Evolutionary conservation across 2,113 vertebrate species (phyloP).

Genomic region (Dasypus novemcinctus): DNA sequence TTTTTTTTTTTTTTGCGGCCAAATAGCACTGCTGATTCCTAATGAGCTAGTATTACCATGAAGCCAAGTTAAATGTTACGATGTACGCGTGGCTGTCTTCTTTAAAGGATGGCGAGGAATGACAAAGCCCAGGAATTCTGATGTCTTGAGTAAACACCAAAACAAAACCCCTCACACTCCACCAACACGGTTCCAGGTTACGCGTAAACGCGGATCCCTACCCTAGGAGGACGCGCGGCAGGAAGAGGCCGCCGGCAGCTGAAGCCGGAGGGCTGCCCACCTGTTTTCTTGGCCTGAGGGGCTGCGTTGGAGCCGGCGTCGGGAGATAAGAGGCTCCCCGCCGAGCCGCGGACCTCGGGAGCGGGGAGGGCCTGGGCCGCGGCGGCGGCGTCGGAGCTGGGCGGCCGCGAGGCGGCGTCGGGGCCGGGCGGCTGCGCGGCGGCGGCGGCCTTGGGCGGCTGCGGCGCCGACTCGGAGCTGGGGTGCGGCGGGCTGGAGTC

Average conservation of each 20-base stretch:
- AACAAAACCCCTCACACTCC: background rate
- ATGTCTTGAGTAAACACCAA: background rate
- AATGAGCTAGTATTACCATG: too few species aligned
- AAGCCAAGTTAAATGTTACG: background rate
- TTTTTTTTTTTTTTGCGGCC: background rate
- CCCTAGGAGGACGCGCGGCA: rapidly evolving
- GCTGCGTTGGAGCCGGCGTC: rapidly evolving
- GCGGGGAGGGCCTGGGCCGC: background rate
- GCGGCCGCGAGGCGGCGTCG: background rate
- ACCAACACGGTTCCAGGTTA: background rate
- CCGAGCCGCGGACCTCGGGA: rapidly evolving
- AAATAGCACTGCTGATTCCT: background rate
- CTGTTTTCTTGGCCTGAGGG: conserved; percentile 6
- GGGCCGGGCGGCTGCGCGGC: background rate
- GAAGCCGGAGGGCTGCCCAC: background rate
- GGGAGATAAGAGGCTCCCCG: background rate
- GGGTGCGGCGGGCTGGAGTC: background rate
- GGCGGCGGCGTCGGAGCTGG: rapidly evolving
- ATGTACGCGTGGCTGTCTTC: background rate
- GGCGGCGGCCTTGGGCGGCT: background rate
- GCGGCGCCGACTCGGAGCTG: rapidly evolving
- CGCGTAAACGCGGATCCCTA: rapidly evolving
- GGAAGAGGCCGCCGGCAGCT: background rate
- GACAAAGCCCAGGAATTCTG: background rate
- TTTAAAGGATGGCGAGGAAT: background rate